These are phyloP conservation scores for Enteromius afrohamiltoni DNA, from an alignment of 2,797 vertebrate species.

Conservation along the genomic window DNA sequence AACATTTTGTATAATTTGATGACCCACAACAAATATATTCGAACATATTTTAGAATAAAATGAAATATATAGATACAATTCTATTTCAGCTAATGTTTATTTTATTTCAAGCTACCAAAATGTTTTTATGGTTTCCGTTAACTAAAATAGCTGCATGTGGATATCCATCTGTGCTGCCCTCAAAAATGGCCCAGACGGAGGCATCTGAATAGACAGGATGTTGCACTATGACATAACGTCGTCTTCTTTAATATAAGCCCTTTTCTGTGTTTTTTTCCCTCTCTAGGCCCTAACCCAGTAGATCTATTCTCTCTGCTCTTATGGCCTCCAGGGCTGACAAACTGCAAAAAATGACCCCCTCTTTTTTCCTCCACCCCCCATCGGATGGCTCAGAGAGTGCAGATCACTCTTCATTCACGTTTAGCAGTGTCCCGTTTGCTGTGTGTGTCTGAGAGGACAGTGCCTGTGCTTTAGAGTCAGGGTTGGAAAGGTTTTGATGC, in stretches of 20 bases:
- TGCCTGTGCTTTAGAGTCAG: slow-evolving; percentile 41
- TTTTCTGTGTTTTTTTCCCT: slow-evolving; percentile 7
- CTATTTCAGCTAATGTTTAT: not conserved
- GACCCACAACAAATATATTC: not conserved
- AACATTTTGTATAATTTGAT: not conserved
- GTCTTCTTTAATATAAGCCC: slow-evolving; percentile 8
- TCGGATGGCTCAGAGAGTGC: not conserved
- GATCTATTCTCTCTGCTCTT: slow-evolving; percentile 30
- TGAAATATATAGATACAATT: not conserved
- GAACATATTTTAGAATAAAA: too few species aligned
- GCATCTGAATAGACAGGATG: not conserved
- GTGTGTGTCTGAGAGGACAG: not conserved
- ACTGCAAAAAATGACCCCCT: slow-evolving; percentile 22
- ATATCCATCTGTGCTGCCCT: not conserved
- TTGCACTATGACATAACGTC: slow-evolving; percentile 2
- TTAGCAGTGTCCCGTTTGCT: slow-evolving; percentile 34
- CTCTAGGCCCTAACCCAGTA: not conserved
- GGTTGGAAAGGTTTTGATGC: slow-evolving; percentile 45
- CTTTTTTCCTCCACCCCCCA: not conserved
- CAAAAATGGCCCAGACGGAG: not conserved
- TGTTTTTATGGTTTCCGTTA: not conserved
- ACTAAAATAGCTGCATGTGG: not conserved
- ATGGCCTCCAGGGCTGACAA: slow-evolving; percentile 44
- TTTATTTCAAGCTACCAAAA: not conserved
- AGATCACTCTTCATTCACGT: slow-evolving; percentile 35